These are phyloP conservation scores for Apteryx owenii DNA, from an alignment of 2,113 vertebrate genomes.

Conservation along the genomic window DNA sequence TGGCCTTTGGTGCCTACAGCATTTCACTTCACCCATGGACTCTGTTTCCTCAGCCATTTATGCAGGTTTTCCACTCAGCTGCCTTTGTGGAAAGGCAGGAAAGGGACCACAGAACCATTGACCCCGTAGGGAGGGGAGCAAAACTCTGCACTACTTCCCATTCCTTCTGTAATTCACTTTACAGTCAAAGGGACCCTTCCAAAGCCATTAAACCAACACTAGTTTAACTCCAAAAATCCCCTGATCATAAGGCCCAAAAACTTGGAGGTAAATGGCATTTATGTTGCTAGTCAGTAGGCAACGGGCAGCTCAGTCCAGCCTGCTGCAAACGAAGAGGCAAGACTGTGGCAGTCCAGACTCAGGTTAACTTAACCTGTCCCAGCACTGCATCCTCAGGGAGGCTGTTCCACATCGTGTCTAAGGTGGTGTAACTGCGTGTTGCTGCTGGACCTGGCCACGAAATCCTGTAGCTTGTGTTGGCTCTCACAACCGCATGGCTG, in stretches of 20 bases:
- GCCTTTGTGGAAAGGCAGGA: not conserved
- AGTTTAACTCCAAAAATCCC: not conserved
- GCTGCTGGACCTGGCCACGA: not conserved
- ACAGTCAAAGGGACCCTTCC: not conserved
- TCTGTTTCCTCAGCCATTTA: not conserved
- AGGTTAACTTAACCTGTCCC: not conserved
- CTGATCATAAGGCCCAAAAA: not conserved
- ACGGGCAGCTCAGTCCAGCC: not conserved
- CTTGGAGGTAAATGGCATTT: not conserved
- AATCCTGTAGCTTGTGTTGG: not conserved
- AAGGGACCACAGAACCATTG: not conserved
- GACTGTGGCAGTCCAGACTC: not conserved
- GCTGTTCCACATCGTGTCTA: not conserved
- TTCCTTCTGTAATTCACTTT: not conserved
- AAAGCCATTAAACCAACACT: not conserved
- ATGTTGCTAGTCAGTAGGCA: not conserved
- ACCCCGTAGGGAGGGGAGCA: fast-evolving
- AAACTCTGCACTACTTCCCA: not conserved
- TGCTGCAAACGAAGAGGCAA: not conserved
- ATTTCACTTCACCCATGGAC: not conserved
- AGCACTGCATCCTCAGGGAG: not conserved
- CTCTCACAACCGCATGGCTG: not conserved
- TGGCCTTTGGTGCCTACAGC: not conserved
- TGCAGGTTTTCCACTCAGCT: not conserved
- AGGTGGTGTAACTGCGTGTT: fast-evolving